Evolutionary conservation across 2,797 vertebrate genomes (phyloP).

Genomic region (Natrix natrix): DNA sequence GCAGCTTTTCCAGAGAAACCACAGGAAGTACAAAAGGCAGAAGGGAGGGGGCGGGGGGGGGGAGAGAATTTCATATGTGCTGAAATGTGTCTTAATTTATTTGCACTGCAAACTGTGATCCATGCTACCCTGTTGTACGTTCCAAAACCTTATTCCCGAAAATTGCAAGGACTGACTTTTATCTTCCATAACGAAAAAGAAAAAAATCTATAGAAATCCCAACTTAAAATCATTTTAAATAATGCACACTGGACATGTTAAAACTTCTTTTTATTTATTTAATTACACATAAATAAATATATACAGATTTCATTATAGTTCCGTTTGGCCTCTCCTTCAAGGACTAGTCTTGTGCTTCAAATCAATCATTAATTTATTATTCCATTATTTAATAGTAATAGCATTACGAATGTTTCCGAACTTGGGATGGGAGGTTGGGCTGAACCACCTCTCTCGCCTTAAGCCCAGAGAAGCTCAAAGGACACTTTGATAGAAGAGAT

Average conservation of each 20-base stretch:
- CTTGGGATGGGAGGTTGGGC: slow-evolving; percentile 32
- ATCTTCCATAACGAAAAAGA: slow-evolving; percentile 28
- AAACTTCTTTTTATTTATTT: slow-evolving; percentile 72
- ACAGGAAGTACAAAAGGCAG: slow-evolving; percentile 61
- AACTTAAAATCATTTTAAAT: slow-evolving; percentile 70
- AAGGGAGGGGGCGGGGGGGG: too few species aligned
- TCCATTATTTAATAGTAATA: slow-evolving; percentile 13
- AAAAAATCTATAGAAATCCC: slow-evolving; percentile 8
- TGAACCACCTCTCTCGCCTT: slow-evolving; percentile 27
- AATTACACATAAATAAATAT: slow-evolving; percentile 82
- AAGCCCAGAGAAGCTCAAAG: slow-evolving; percentile 36
- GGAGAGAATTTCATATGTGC: slow-evolving; percentile 25
- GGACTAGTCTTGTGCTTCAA: slow-evolving; percentile 73
- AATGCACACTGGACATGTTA: slow-evolving; percentile 71
- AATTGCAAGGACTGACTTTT: slow-evolving; percentile 42
- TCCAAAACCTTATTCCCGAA: slow-evolving; percentile 62
- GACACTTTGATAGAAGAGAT: neutral
- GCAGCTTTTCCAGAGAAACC: slow-evolving; percentile 66
- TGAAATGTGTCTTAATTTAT: slow-evolving; percentile 46
- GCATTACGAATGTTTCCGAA: slow-evolving; percentile 21
- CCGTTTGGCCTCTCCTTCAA: slow-evolving; percentile 71
- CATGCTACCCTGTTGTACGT: slow-evolving; percentile 54
- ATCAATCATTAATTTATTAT: slow-evolving; percentile 41
- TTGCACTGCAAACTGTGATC: slow-evolving; percentile 55
- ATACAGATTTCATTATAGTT: slow-evolving; percentile 70